phyloP scores from a whole-genome alignment of 2,888 invertebrate species.

The Euplexia lucipara region DNA sequence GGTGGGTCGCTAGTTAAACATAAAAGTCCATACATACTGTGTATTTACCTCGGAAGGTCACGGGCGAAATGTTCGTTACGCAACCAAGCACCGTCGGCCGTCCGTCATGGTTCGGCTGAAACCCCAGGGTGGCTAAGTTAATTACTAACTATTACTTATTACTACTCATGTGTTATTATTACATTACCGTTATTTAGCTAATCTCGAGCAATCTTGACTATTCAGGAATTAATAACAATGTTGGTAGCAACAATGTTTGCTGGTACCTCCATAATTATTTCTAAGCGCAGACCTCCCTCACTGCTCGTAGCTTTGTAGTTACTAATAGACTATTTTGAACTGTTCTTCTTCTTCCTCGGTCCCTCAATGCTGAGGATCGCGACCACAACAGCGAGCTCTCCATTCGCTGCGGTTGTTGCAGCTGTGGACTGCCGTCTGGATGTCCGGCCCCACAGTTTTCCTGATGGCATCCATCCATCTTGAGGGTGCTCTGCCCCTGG shows the following conservation, averaged over 20 bases:
- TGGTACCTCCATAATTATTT: conserved; percentile 7
- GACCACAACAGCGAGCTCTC: no score
- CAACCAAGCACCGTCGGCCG: conserved; percentile 79
- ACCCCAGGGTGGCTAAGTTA: conserved; percentile 54
- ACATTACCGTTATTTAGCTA: conserved; percentile 33
- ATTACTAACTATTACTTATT: conserved; percentile 37
- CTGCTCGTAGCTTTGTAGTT: background rate
- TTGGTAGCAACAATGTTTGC: conserved; percentile 2
- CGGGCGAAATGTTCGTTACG: conserved; percentile 77
- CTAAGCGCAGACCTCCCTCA: background rate
- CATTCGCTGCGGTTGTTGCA: no score
- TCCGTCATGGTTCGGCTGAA: conserved; percentile 78
- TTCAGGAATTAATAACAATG: conserved; percentile 9
- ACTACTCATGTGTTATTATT: conserved; percentile 24
- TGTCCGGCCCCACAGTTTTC: no score
- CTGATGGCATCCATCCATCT: no score
- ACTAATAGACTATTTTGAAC: background rate
- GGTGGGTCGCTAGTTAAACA: no score
- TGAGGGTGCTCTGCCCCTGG: no score
- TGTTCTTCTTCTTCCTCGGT: no score
- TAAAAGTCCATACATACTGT: conserved; percentile 30
- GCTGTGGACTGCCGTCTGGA: no score
- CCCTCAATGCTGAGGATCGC: no score
- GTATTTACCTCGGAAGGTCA: conserved; percentile 72
- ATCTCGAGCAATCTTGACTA: conserved; percentile 18